Evolutionary conservation across 2,888 invertebrate genomes (phyloP).

Genomic region (Phasia obesa): DNA sequence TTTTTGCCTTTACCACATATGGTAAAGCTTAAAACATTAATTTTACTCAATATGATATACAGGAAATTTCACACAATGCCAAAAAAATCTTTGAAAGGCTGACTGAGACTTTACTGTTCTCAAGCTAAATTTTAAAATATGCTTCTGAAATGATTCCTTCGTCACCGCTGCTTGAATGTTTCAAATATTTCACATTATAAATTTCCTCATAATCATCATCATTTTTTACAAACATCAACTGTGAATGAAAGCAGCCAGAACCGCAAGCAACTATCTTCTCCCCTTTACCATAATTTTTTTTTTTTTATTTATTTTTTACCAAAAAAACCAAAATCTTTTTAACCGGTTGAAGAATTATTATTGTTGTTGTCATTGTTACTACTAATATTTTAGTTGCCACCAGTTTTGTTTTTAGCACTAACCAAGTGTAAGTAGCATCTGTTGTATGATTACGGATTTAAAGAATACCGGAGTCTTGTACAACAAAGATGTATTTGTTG

Average conservation of each 20-base stretch:
- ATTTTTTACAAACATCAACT: conserved; percentile 40
- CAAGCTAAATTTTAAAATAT: neutral
- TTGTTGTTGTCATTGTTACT: conserved; percentile 9
- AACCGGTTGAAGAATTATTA: conserved; percentile 37
- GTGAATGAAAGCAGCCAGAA: conserved; percentile 7
- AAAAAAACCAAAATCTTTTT: conserved; percentile 42
- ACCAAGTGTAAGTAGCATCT: conserved; percentile 63
- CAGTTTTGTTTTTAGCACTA: neutral
- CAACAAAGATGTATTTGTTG: conserved; percentile 68
- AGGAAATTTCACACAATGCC: too few species aligned
- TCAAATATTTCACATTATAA: conserved; percentile 14
- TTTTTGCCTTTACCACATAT: too few species aligned
- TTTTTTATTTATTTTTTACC: neutral
- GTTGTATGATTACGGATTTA: conserved; percentile 65
- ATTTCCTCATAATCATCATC: conserved; percentile 35
- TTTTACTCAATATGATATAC: too few species aligned
- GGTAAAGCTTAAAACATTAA: too few species aligned
- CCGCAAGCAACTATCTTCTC: conserved; percentile 1
- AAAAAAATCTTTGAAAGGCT: neutral
- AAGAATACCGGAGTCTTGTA: conserved; percentile 62
- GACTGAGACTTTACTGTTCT: neutral
- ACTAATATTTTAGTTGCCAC: conserved; percentile 27
- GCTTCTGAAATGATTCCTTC: neutral
- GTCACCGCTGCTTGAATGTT: neutral
- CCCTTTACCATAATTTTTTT: neutral